Percentiles rank a stretch among this genome's conserved stretches.
Conservation (phyloP, 2,888 invertebrate genomes). For the Creontiades dilutus region DNA sequence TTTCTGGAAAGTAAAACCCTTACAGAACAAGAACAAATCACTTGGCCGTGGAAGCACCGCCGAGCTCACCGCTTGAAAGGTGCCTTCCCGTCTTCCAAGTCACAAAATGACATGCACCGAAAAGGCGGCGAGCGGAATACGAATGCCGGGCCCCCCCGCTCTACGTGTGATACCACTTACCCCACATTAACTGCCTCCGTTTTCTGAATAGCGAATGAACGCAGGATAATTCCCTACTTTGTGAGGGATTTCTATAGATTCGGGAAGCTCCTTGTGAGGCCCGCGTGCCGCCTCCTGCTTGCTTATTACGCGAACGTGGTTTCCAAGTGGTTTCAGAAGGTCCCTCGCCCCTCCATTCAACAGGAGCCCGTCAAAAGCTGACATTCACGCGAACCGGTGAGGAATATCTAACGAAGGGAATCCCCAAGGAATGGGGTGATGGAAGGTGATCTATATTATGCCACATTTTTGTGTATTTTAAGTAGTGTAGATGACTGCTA, state of each 20-base stretch:
- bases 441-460: too few species aligned
- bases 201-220: slow-evolving; percentile 57
- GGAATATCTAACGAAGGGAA: background rate
- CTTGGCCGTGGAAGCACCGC: too few species aligned
- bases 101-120: slow-evolving; percentile 57
- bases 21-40: too few species aligned
- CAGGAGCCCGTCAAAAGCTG: background rate
- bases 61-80: background rate
- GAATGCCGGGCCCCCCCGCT: slow-evolving; percentile 13
- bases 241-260: slow-evolving; percentile 23
- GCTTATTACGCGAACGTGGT: background rate
- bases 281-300: background rate
- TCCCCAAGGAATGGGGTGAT: too few species aligned
- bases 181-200: slow-evolving; percentile 59
- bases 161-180: slow-evolving; percentile 63
- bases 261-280: background rate
- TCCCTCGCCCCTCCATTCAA: background rate
- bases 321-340: background rate
- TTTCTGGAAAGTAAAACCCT: too few species aligned
- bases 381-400: background rate
- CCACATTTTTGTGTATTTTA: too few species aligned
- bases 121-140: slow-evolving; percentile 41
- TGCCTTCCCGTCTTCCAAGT: background rate
- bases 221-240: slow-evolving; percentile 37
- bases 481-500: too few species aligned